Conservation (phyloP, 2,113 vertebrate species). For the Calidris pygmaea region DNA sequence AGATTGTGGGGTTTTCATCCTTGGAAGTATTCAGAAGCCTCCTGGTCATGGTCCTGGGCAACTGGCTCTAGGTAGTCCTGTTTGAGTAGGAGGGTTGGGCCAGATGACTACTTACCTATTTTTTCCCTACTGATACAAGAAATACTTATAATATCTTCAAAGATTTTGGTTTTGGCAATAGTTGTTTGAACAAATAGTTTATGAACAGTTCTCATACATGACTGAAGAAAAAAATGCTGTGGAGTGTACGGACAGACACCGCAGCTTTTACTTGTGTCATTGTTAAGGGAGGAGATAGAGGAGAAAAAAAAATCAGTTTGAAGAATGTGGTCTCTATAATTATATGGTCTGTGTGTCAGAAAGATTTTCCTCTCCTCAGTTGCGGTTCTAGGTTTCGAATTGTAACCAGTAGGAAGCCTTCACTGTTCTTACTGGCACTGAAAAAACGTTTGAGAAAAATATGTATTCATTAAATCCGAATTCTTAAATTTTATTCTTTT, state of each 20-base stretch:
- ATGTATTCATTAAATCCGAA: neutral
- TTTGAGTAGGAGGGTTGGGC: neutral
- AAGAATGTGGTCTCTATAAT: neutral
- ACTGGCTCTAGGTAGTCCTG: neutral
- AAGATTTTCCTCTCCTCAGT: neutral
- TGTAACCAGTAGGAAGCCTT: slow-evolving; percentile 15
- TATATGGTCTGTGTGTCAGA: neutral
- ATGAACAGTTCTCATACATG: neutral
- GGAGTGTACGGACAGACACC: neutral
- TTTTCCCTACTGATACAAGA: neutral
- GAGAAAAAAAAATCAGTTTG: neutral
- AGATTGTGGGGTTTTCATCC: neutral
- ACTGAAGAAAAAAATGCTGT: neutral
- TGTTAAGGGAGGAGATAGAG: neutral
- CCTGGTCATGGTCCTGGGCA: neutral
- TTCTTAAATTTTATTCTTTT: slow-evolving; percentile 15
- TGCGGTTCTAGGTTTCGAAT: neutral
- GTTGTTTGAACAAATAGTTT: neutral
- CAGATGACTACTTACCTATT: neutral
- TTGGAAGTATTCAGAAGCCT: neutral
- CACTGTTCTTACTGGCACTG: slow-evolving; percentile 12
- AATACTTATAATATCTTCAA: neutral
- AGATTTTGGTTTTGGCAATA: neutral
- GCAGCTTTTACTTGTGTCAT: neutral
- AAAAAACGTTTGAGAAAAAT: slow-evolving; percentile 14